Conservation (phyloP, 2,797 vertebrate species). For the Cuculus canorus region DNA sequence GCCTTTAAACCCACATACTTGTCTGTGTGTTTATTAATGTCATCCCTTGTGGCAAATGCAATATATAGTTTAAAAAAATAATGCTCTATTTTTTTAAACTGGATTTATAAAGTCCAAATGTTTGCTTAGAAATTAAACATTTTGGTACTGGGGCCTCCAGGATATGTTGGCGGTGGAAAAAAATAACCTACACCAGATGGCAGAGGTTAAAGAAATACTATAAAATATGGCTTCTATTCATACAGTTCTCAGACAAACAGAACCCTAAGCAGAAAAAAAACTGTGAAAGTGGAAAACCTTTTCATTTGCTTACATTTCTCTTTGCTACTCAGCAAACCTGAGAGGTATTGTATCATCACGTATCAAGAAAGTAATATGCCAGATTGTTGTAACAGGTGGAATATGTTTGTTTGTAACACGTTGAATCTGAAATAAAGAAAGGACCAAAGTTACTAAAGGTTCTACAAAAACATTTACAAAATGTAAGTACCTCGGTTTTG, state of each 20-base stretch:
- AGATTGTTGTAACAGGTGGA: constrained; percentile 78
- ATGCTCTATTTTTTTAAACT: constrained; percentile 41
- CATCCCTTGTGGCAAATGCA: constrained; percentile 22
- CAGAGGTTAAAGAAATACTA: constrained; percentile 78
- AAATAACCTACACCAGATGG: constrained; percentile 78
- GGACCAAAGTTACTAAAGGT: constrained; percentile 67
- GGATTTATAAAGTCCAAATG: constrained; percentile 68
- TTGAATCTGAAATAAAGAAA: constrained; percentile 72
- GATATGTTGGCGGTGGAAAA: constrained; percentile 74
- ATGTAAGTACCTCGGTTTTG: constrained; percentile 26
- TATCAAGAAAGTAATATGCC: constrained; percentile 78
- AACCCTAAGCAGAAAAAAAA: constrained; percentile 74
- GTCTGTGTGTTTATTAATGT: constrained; percentile 37
- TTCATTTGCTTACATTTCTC: constrained; percentile 78
- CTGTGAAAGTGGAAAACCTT: constrained; percentile 78
- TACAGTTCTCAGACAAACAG: constrained; percentile 76
- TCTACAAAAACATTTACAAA: constrained; percentile 66
- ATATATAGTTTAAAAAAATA: constrained; percentile 53
- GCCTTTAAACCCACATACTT: constrained; percentile 29
- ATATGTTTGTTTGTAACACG: constrained; percentile 77
- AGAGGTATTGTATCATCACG: constrained; percentile 79
- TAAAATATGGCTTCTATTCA: constrained; percentile 78
- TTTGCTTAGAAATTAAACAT: constrained; percentile 70
- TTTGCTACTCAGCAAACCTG: constrained; percentile 78
- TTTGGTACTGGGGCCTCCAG: constrained; percentile 63